phyloP scores from a whole-genome alignment of 2,888 invertebrate species.

The Lasius platythorax region DNA sequence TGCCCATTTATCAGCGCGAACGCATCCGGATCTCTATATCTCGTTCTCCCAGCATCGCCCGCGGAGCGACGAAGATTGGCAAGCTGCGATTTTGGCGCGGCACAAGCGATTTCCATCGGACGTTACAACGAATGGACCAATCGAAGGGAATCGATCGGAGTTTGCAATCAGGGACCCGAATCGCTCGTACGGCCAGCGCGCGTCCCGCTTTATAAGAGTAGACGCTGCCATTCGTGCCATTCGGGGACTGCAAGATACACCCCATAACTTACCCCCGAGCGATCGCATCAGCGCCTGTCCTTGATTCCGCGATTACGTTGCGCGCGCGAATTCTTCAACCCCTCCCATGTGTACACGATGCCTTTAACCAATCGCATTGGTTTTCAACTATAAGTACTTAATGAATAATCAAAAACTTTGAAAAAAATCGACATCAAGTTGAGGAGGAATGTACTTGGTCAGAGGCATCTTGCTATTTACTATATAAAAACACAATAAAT shows the following conservation, averaged over 20 bases:
- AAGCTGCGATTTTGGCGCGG: constrained; percentile 68
- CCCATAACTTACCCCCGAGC: constrained; percentile 58
- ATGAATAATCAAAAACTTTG: background rate
- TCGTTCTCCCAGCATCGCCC: constrained; percentile 48
- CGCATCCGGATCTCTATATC: constrained; percentile 60
- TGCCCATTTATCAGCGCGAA: constrained; percentile 64
- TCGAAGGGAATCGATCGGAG: constrained; percentile 72
- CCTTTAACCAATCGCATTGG: background rate
- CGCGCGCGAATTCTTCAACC: constrained; percentile 31
- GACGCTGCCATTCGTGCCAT: constrained; percentile 42
- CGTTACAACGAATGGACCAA: constrained; percentile 77
- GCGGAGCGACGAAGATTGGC: constrained; percentile 74
- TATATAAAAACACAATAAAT: background rate
- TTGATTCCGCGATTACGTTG: constrained; percentile 47
- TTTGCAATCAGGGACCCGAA: constrained; percentile 74
- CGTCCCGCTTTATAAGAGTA: constrained; percentile 48
- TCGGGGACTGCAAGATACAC: constrained; percentile 59
- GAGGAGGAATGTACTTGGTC: background rate
- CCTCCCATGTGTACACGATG: background rate
- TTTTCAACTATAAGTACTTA: background rate
- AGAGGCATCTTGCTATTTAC: background rate
- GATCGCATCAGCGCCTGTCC: constrained; percentile 53
- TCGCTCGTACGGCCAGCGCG: constrained; percentile 62
- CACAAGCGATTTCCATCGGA: constrained; percentile 76
- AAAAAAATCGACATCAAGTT: background rate